phyloP scores from a whole-genome alignment of 2,113 vertebrate species.

The Vidua macroura region DNA sequence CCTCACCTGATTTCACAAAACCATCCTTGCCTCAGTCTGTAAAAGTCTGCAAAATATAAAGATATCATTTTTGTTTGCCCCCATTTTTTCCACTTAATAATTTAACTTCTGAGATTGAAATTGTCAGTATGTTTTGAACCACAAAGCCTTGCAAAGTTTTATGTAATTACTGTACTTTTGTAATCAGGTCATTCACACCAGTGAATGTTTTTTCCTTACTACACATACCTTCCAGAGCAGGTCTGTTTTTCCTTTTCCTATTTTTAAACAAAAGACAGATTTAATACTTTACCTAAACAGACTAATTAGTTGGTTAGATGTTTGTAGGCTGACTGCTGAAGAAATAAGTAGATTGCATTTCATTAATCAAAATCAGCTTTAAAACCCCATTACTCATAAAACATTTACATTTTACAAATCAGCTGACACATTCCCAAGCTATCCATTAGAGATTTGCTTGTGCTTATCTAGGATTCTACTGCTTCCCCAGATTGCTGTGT shows the following conservation, averaged over 20 bases:
- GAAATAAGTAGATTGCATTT: conserved; percentile 63
- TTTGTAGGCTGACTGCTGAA: conserved; percentile 39
- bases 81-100: not conserved
- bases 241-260: not conserved
- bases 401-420: conserved; percentile 61
- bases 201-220: not conserved
- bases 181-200: not conserved
- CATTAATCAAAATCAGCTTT: conserved; percentile 71
- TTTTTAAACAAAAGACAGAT: conserved; percentile 41
- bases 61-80: not conserved
- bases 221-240: not conserved
- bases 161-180: not conserved
- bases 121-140: not conserved
- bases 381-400: conserved; percentile 60
- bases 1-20: not conserved
- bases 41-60: not conserved
- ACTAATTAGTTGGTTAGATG: conserved; percentile 68
- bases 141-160: not conserved
- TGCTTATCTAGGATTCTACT: not conserved
- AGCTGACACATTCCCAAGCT: not conserved
- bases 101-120: not conserved
- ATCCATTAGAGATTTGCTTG: conserved; percentile 29
- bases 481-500: not conserved
- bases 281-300: conserved; percentile 63
- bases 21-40: not conserved